Percentiles rank a stretch among this genome's conserved stretches.
These are phyloP conservation scores for Campylorhamphus procurvoides DNA, from an alignment of 2,113 vertebrate species.

Conservation along the genomic window DNA sequence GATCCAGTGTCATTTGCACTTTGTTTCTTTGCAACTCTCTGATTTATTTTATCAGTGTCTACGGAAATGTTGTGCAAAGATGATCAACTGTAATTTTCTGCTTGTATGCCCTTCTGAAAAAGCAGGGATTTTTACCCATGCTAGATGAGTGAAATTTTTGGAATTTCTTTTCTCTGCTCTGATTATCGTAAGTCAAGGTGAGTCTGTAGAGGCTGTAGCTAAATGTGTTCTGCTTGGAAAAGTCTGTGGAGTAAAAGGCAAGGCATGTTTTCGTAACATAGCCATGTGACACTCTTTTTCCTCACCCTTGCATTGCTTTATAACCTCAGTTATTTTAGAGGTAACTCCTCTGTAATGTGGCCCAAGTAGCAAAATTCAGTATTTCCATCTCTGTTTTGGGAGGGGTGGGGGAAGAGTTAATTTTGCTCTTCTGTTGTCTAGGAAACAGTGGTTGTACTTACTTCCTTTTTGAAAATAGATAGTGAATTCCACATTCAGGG, in stretches of 20 bases:
- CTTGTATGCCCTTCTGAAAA: neutral
- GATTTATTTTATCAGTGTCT: accelerated
- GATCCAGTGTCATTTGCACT: neutral
- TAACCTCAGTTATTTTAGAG: neutral
- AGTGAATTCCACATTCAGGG: slow-evolving; percentile 49
- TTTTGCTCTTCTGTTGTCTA: slow-evolving; percentile 61
- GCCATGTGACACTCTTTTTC: accelerated
- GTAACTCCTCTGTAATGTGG: neutral
- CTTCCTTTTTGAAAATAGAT: slow-evolving; percentile 53
- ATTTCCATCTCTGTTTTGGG: slow-evolving; percentile 3
- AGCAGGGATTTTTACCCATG: neutral
- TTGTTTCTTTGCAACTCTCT: neutral
- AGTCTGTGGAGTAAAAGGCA: neutral
- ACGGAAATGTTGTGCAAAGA: neutral
- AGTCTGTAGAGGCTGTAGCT: neutral
- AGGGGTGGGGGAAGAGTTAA: slow-evolving; percentile 46
- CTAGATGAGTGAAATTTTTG: neutral
- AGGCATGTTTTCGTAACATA: accelerated
- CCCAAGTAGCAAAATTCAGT: neutral
- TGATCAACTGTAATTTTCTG: neutral
- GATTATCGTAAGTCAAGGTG: neutral
- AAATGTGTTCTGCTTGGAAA: neutral
- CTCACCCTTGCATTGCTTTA: neutral
- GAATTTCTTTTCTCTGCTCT: neutral
- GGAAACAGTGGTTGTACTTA: slow-evolving; percentile 53